A percentile compares a stretch with the other conserved stretches of the same genome.
phyloP scores from a whole-genome alignment of 1,140 invertebrate genomes.

The Littorina saxatilis region DNA sequence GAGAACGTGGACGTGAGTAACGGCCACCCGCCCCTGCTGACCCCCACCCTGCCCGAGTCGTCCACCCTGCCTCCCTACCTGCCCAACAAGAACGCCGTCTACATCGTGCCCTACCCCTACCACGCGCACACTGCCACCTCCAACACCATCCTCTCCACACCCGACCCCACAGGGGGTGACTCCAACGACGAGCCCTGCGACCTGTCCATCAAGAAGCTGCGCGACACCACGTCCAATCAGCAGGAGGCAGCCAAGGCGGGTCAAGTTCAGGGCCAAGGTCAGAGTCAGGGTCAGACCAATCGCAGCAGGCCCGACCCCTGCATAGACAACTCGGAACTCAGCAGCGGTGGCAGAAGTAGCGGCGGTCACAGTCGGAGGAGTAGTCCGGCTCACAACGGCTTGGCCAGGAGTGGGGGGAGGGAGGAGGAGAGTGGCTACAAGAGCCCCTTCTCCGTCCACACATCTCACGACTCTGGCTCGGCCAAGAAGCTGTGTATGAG shows the following conservation, averaged over 20 bases:
- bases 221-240: constrained; percentile 11
- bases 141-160: constrained; percentile 9
- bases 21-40: not conserved
- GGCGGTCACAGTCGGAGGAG: not conserved
- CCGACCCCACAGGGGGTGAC: constrained; percentile 33
- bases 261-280: not conserved
- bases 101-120: constrained; percentile 64
- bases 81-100: constrained; percentile 70
- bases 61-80: constrained; percentile 52
- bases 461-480: not conserved
- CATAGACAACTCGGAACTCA: not conserved
- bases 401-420: not conserved
- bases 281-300: not conserved
- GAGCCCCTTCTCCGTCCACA: not conserved
- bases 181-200: constrained; percentile 60
- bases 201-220: constrained; percentile 53
- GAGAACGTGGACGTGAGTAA: constrained; percentile 53
- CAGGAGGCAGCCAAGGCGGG: not conserved
- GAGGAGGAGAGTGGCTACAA: not conserved
- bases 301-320: constrained; percentile 25
- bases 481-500: not conserved
- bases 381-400: not conserved
- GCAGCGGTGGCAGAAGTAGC: not conserved
- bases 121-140: constrained; percentile 40
- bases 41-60: not conserved